Conservation (phyloP, 2,797 vertebrate species). For the Anguilla pacifica region DNA sequence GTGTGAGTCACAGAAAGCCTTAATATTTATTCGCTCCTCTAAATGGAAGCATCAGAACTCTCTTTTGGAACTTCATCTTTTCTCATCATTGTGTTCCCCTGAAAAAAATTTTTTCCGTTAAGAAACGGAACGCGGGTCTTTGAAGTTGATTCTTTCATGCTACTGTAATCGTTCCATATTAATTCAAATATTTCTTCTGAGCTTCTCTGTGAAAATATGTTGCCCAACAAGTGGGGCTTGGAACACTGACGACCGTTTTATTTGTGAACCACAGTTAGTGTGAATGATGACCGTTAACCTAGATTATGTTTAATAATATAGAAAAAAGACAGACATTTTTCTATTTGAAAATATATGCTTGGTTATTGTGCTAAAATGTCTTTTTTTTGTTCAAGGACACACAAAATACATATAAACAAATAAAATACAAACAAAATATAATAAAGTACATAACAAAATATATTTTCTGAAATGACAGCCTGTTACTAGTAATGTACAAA, state of each 20-base stretch:
- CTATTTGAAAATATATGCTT: too few species aligned
- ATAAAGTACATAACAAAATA: neutral
- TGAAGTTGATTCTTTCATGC: neutral
- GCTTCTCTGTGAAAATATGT: constrained; percentile 6
- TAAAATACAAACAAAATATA: too few species aligned
- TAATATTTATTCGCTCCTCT: constrained; percentile 43
- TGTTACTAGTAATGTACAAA: neutral
- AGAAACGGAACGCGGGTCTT: neutral
- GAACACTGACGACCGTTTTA: neutral
- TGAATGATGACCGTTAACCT: neutral
- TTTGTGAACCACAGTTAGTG: neutral
- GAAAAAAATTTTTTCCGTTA: neutral
- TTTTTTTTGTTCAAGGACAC: neutral
- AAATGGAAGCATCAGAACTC: constrained; percentile 28
- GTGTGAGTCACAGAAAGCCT: constrained; percentile 62
- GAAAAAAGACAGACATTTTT: neutral
- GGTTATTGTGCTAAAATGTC: too few species aligned
- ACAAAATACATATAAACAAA: neutral
- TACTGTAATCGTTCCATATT: neutral
- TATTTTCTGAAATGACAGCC: neutral
- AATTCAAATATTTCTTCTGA: neutral
- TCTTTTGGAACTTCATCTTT: constrained; percentile 24
- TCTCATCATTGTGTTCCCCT: neutral
- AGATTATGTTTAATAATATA: neutral
- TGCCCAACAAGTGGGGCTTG: neutral